Evolutionary conservation across 2,888 invertebrate genomes (phyloP).

Genomic region (Blera fallax): DNA sequence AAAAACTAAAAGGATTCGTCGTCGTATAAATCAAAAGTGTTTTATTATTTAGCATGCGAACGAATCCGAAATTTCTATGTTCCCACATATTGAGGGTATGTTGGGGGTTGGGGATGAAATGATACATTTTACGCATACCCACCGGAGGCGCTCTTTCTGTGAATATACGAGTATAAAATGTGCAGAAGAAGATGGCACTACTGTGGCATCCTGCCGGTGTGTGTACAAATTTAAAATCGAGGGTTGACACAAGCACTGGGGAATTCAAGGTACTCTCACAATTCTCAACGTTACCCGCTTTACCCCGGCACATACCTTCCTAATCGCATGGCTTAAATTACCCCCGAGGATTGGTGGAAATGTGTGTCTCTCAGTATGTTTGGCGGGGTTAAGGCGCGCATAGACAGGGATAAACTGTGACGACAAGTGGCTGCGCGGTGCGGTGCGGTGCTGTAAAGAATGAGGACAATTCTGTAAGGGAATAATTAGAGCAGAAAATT

Average conservation of each 20-base stretch:
- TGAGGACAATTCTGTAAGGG: constrained; percentile 64
- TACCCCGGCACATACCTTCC: background rate
- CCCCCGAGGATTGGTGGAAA: constrained; percentile 57
- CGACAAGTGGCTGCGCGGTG: constrained; percentile 41
- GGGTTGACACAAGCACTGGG: constrained; percentile 41
- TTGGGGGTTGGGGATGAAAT: background rate
- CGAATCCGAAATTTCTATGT: constrained; percentile 33
- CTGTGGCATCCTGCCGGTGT: constrained; percentile 25
- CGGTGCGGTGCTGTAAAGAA: constrained; percentile 24
- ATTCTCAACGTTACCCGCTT: background rate
- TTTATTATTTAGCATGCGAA: constrained; percentile 63
- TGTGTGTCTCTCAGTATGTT: constrained; percentile 17
- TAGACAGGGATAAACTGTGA: constrained; percentile 50
- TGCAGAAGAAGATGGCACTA: constrained; percentile 32
- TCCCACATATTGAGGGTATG: background rate
- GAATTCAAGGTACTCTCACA: constrained; percentile 52
- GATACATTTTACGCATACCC: constrained; percentile 6
- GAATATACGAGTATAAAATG: constrained; percentile 4
- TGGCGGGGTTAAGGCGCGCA: constrained; percentile 26
- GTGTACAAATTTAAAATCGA: constrained; percentile 51
- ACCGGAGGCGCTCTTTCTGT: background rate
- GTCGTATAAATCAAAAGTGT: constrained; percentile 58
- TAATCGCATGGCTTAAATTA: constrained; percentile 56
- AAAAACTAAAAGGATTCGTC: background rate
- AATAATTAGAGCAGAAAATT: constrained; percentile 72